Conservation (phyloP, 2,888 invertebrate species). For the Hipparchia sbordonii region DNA sequence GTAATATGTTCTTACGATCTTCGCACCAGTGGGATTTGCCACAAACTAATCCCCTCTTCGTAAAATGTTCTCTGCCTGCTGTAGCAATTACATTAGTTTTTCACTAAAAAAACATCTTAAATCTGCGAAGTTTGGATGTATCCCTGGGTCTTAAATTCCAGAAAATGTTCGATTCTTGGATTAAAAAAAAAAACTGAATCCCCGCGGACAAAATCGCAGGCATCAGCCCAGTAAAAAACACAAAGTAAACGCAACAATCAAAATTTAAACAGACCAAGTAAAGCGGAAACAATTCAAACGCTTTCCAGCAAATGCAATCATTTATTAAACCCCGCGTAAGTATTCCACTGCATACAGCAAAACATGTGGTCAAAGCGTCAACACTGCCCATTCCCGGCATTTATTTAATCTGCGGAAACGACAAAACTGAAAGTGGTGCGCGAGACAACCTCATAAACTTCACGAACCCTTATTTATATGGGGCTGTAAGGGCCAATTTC, state of each 20-base stretch:
- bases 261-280: constrained; percentile 26
- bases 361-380: constrained; percentile 42
- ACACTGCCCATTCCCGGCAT: constrained; percentile 43
- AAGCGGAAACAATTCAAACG: constrained; percentile 43
- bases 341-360: constrained; percentile 38
- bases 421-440: constrained; percentile 74
- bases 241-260: neutral
- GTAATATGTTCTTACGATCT: too few species aligned
- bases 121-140: too few species aligned
- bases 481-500: constrained; percentile 29
- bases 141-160: too few species aligned
- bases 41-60: too few species aligned
- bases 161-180: too few species aligned
- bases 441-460: constrained; percentile 52
- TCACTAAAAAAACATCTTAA: too few species aligned
- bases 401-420: constrained; percentile 45
- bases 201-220: neutral
- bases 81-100: too few species aligned
- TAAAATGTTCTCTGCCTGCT: too few species aligned
- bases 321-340: constrained; percentile 45
- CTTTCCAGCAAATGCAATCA: constrained; percentile 40
- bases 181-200: too few species aligned
- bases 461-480: constrained; percentile 22
- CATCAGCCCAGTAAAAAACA: neutral
- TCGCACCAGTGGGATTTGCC: too few species aligned